Evolutionary conservation across 2,113 vertebrate genomes (phyloP).

Genomic region (Engraulis encrasicolus): DNA sequence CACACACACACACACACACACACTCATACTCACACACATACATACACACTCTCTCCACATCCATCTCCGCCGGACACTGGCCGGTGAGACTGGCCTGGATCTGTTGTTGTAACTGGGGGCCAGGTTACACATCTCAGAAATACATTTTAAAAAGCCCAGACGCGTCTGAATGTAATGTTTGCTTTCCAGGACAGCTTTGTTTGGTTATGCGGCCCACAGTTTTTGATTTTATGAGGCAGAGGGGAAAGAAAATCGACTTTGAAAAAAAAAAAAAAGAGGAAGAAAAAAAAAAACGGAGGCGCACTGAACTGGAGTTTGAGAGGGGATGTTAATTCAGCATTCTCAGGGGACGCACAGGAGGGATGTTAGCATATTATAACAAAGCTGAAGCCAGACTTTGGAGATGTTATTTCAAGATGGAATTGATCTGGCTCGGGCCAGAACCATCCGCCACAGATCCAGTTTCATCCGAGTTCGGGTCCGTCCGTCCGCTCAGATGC

Average conservation of each 20-base stretch:
- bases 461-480: conserved; percentile 4
- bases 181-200: background rate
- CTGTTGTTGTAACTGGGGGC: conserved; percentile 37
- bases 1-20: background rate
- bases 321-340: conserved; percentile 21
- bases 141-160: conserved; percentile 22
- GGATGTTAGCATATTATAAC: conserved; percentile 23
- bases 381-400: conserved; percentile 15
- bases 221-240: background rate
- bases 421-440: background rate
- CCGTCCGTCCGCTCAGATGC: background rate
- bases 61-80: background rate
- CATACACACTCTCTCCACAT: background rate
- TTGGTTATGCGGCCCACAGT: background rate
- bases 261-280: conserved; percentile 3
- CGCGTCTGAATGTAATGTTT: conserved; percentile 30
- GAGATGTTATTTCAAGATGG: conserved; percentile 20
- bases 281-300: conserved; percentile 1
- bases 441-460: conserved; percentile 5
- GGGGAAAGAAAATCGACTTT: background rate
- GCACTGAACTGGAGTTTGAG: background rate
- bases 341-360: background rate
- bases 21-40: background rate
- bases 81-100: background rate
- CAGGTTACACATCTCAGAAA: conserved; percentile 29